Percentiles rank a stretch among this genome's conserved stretches.
These are phyloP conservation scores for Pteronura brasiliensis DNA, from an alignment of 2,113 vertebrate genomes.

Conservation along the genomic window DNA sequence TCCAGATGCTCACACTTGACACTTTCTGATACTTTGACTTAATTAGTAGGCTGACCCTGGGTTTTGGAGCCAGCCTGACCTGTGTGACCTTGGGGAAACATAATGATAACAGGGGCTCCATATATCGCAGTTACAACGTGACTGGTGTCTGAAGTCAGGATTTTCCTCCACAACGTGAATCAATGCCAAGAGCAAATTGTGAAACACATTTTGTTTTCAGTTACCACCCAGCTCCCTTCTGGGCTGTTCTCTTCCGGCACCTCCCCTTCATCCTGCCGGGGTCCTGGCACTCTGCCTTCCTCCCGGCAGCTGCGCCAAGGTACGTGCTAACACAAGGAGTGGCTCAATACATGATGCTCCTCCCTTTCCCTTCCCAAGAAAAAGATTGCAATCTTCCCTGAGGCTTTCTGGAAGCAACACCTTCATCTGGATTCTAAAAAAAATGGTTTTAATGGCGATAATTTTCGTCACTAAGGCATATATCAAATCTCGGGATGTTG, in stretches of 20 bases:
- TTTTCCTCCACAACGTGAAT: not conserved
- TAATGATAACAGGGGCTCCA: not conserved
- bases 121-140: not conserved
- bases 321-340: not conserved
- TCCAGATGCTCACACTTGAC: not conserved
- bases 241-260: not conserved
- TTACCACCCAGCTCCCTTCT: not conserved
- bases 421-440: not conserved
- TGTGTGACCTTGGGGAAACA: not conserved
- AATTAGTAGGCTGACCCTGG: not conserved
- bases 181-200: constrained; percentile 55
- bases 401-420: constrained; percentile 46
- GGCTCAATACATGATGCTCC: not conserved
- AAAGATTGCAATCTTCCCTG: not conserved
- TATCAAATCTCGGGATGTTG: not conserved
- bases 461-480: not conserved
- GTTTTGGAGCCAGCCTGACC: not conserved
- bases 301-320: not conserved
- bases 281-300: constrained; percentile 48
- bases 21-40: not conserved
- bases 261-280: not conserved
- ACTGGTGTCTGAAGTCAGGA: not conserved
- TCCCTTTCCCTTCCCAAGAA: not conserved
- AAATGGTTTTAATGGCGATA: not conserved
- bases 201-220: constrained; percentile 51